These are phyloP conservation scores for Acanthiza pusilla DNA, from an alignment of 2,797 vertebrate species.

Conservation along the genomic window DNA sequence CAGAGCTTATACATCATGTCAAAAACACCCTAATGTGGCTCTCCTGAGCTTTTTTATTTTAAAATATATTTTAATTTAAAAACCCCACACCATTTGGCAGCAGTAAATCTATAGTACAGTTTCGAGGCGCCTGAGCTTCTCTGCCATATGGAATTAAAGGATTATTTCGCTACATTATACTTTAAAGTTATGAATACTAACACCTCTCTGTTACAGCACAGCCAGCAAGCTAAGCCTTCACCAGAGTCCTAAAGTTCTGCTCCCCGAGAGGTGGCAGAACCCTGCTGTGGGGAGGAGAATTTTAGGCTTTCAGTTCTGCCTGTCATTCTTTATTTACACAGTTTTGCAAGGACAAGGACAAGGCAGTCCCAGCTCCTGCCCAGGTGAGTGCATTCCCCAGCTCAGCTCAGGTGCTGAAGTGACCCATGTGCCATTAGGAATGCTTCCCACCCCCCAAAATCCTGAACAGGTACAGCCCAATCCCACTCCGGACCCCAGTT, in stretches of 20 bases:
- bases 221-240: background rate
- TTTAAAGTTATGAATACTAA: slow-evolving; percentile 14
- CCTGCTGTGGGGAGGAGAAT: background rate
- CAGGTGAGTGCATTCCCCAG: background rate
- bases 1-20: background rate
- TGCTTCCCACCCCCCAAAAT: no score
- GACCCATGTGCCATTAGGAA: rapidly evolving
- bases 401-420: background rate
- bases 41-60: background rate
- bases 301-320: background rate
- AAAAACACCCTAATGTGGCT: background rate
- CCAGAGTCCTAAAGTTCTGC: background rate
- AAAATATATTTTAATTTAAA: slow-evolving; percentile 21
- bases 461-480: background rate
- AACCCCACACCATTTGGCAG: slow-evolving; percentile 28
- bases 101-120: background rate
- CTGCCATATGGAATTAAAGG: slow-evolving; percentile 44
- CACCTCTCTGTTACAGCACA: background rate
- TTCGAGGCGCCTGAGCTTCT: background rate
- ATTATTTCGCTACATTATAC: slow-evolving; percentile 47
- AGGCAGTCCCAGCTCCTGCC: background rate
- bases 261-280: background rate
- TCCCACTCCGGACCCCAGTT: rapidly evolving
- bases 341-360: background rate
- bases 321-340: background rate